Conservation (phyloP, 2,888 invertebrate genomes). For the Brenthis ino region DNA sequence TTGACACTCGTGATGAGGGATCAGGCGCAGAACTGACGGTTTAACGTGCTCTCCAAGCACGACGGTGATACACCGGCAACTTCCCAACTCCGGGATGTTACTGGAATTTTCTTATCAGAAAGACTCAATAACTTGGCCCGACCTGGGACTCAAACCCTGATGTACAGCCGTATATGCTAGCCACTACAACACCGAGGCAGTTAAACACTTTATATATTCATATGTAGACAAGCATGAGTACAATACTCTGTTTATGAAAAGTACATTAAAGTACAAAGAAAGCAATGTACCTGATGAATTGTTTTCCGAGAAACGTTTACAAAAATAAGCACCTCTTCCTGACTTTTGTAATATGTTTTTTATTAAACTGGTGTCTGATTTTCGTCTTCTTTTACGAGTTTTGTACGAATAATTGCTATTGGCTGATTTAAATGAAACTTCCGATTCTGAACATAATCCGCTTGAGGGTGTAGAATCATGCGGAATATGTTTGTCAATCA, state of each 20-base stretch:
- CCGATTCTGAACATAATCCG: conserved; percentile 62
- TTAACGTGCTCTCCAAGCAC: no score
- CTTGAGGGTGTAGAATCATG: conserved; percentile 51
- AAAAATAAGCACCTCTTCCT: conserved; percentile 51
- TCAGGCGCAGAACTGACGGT: no score
- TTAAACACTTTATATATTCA: no score
- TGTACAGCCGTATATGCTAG: no score
- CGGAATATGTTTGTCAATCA: conserved; percentile 48
- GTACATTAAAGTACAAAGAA: not conserved
- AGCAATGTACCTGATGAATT: conserved; percentile 53
- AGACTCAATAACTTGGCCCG: no score
- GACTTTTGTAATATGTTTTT: conserved; percentile 63
- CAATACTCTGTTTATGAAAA: not conserved
- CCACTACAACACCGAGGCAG: no score
- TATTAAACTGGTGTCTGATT: conserved; percentile 66
- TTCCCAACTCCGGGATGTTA: no score
- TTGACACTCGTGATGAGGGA: no score
- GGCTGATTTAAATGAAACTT: conserved; percentile 70
- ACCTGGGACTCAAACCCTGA: no score
- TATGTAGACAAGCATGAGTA: no score
- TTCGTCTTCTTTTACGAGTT: conserved; percentile 64
- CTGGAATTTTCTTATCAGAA: no score
- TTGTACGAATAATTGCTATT: conserved; percentile 67
- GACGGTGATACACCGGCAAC: no score
- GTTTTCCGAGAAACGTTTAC: conserved; percentile 52